Percentiles rank a stretch among this genome's conserved stretches.
Conservation (phyloP, 2,113 vertebrate genomes). For the Galeopterus variegatus region DNA sequence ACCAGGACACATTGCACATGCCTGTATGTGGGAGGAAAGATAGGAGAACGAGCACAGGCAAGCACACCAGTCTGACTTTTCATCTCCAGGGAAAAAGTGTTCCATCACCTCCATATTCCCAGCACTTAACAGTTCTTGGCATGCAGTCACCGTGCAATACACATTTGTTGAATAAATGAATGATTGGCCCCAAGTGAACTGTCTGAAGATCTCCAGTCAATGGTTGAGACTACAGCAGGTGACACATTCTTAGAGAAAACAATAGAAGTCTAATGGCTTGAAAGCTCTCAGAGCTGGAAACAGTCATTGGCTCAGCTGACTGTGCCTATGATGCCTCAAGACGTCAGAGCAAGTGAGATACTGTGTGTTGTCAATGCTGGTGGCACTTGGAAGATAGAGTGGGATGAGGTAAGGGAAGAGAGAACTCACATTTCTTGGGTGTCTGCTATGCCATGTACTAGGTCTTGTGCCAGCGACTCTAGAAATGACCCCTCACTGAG, state of each 20-base stretch:
- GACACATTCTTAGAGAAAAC: background rate
- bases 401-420: background rate
- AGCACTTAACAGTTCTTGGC: background rate
- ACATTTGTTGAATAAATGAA: background rate
- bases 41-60: background rate
- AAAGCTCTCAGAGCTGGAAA: background rate
- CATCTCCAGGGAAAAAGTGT: background rate
- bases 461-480: background rate
- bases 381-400: fast-evolving
- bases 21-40: fast-evolving
- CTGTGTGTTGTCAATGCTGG: fast-evolving
- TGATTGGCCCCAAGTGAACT: background rate
- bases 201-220: background rate
- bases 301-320: fast-evolving
- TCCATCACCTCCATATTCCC: background rate
- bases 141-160: fast-evolving
- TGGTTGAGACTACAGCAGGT: background rate
- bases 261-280: background rate
- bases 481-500: too few relatives aligned
- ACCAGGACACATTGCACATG: fast-evolving
- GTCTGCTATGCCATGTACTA: fast-evolving
- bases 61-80: fast-evolving
- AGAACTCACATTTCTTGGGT: fast-evolving
- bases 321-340: fast-evolving
- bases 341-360: fast-evolving